Evolutionary conservation across 2,888 invertebrate species (phyloP).

Genomic region (Xylota segnis): DNA sequence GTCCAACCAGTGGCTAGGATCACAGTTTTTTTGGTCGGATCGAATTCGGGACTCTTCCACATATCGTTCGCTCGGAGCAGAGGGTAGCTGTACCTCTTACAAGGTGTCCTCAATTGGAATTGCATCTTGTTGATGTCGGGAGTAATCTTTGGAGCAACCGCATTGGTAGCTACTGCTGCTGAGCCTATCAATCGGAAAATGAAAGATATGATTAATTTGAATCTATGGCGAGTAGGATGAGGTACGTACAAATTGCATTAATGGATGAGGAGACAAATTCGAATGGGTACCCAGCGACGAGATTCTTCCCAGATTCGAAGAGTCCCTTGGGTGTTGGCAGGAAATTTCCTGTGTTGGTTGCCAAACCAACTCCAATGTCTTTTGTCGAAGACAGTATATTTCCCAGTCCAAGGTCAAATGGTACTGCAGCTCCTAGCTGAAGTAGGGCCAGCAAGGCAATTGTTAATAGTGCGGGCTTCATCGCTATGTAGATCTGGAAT

Average conservation of each 20-base stretch:
- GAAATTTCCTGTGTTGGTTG: conserved; percentile 72
- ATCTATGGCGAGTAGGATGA: background rate
- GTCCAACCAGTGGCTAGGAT: conserved; percentile 84
- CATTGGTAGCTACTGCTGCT: conserved; percentile 79
- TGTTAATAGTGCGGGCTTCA: conserved; percentile 11
- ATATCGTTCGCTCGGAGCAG: conserved; percentile 80
- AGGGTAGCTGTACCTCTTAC: conserved; percentile 80
- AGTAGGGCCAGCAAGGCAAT: background rate
- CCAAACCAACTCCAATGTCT: conserved; percentile 78
- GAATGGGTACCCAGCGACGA: conserved; percentile 83
- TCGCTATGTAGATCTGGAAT: background rate
- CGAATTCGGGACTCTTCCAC: conserved; percentile 82
- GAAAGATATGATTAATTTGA: background rate
- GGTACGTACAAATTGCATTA: conserved; percentile 81
- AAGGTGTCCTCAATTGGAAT: conserved; percentile 81
- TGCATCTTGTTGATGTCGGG: conserved; percentile 81
- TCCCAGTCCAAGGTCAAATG: conserved; percentile 76
- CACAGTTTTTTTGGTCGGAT: conserved; percentile 81
- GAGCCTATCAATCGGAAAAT: conserved; percentile 79
- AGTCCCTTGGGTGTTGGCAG: conserved; percentile 78
- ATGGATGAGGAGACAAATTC: conserved; percentile 81
- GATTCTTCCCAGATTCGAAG: conserved; percentile 81
- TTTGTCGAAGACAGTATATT: conserved; percentile 79
- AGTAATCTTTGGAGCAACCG: conserved; percentile 79
- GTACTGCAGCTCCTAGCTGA: background rate